Percentiles rank a stretch among this genome's conserved stretches.
Evolutionary conservation across 92 coral and sea anemone species (phyloP).

Genomic region (Blastomussa wellsi): DNA sequence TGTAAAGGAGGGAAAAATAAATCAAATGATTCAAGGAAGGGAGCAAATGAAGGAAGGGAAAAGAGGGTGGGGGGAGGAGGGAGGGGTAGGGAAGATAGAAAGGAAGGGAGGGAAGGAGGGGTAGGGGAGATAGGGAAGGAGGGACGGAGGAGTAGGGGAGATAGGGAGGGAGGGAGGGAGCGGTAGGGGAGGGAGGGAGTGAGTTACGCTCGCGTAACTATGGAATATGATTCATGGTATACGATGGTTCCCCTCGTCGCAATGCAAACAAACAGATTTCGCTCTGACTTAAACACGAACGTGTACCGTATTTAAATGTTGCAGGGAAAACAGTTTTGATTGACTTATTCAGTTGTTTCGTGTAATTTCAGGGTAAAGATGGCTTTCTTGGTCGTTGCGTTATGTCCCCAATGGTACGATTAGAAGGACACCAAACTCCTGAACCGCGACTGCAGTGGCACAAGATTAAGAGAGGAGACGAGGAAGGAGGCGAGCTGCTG

Average conservation of each 20-base stretch:
- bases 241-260: not conserved
- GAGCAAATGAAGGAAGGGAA: too few relatives aligned
- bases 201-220: too few relatives aligned
- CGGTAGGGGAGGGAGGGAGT: too few relatives aligned
- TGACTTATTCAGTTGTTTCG: not conserved
- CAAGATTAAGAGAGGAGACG: slow-evolving; percentile 67
- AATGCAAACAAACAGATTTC: not conserved
- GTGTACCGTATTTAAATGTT: not conserved
- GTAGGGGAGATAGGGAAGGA: too few relatives aligned
- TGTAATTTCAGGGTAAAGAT: slow-evolving; percentile 82
- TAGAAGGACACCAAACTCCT: slow-evolving; percentile 83
- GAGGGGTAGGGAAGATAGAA: too few relatives aligned
- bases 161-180: too few relatives aligned
- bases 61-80: too few relatives aligned
- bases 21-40: not conserved
- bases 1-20: too few relatives aligned
- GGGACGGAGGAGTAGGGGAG: too few relatives aligned
- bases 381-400: slow-evolving; percentile 90
- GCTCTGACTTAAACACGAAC: not conserved
- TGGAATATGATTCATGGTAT: too few relatives aligned
- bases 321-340: not conserved
- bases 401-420: slow-evolving; percentile 75
- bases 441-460: slow-evolving; percentile 87
- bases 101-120: too few relatives aligned
- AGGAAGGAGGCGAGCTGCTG: slow-evolving; percentile 83